A percentile compares a stretch with the other conserved stretches of the same genome.
Evolutionary conservation across 1,140 invertebrate genomes (phyloP).

Genomic region (Choristoneura fumiferana): DNA sequence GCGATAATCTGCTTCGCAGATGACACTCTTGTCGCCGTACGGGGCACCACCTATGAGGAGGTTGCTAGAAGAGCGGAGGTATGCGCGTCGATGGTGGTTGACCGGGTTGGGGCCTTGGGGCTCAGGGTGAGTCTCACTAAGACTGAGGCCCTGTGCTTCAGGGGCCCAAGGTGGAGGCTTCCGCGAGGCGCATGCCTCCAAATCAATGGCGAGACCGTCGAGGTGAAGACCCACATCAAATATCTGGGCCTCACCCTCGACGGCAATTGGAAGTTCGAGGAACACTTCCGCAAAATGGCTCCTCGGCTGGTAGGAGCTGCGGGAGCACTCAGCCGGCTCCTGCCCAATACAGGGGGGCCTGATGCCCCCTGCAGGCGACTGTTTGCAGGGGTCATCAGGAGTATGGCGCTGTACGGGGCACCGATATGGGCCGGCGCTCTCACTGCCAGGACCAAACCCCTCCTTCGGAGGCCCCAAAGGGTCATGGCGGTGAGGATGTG

Average conservation of each 20-base stretch:
- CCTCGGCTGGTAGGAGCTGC: background rate
- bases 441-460: background rate
- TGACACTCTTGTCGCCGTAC: background rate
- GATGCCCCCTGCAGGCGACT: slow-evolving; percentile 7
- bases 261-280: background rate
- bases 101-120: slow-evolving; percentile 10
- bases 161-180: slow-evolving; percentile 8
- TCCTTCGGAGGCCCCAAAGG: background rate
- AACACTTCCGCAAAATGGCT: background rate
- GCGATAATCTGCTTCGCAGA: background rate
- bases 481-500: background rate
- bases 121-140: slow-evolving; percentile 15
- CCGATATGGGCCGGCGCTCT: slow-evolving; percentile 9
- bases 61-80: background rate
- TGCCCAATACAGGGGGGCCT: slow-evolving; percentile 16
- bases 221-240: background rate
- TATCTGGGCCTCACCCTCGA: background rate
- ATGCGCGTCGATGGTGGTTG: background rate
- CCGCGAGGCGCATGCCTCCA: background rate
- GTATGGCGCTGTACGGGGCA: slow-evolving; percentile 18
- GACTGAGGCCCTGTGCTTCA: slow-evolving; percentile 17
- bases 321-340: slow-evolving; percentile 18
- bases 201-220: background rate
- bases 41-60: slow-evolving; percentile 12
- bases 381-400: background rate